Percentiles rank a stretch among this genome's conserved stretches.
phyloP scores from a whole-genome alignment of 2,113 vertebrate genomes.

The Gracilinanus agilis region DNA sequence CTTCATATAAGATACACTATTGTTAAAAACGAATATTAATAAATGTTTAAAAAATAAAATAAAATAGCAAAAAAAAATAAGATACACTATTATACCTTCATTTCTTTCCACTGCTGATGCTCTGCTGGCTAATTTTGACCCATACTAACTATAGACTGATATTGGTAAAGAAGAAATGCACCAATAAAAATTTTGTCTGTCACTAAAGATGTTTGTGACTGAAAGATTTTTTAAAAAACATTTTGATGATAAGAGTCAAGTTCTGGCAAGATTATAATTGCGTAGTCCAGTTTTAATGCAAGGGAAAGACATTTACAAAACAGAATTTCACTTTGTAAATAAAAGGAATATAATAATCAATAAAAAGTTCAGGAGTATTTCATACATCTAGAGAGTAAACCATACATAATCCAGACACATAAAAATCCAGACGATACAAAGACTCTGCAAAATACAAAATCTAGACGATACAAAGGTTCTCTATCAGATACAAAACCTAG shows the following conservation, averaged over 20 bases:
- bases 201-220: not conserved
- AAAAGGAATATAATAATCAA: not conserved
- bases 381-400: not conserved
- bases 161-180: not conserved
- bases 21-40: too few relatives aligned
- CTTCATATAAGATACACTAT: not conserved
- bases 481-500: not conserved
- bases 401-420: conserved; percentile 36
- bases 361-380: not conserved
- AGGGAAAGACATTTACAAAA: conserved; percentile 32
- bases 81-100: not conserved
- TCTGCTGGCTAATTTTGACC: not conserved
- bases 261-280: not conserved
- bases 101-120: not conserved
- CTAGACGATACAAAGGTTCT: not conserved
- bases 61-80: too few relatives aligned
- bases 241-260: conserved; percentile 38
- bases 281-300: conserved; percentile 15
- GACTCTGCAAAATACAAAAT: not conserved
- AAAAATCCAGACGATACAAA: conserved; percentile 4
- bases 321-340: conserved; percentile 16
- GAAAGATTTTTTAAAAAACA: conserved; percentile 9
- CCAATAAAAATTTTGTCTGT: not conserved
- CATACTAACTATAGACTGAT: not conserved
- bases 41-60: too few relatives aligned